Percentiles rank a stretch among this genome's conserved stretches.
These are phyloP conservation scores for Huso huso DNA, from an alignment of 2,797 vertebrate species.

Conservation along the genomic window DNA sequence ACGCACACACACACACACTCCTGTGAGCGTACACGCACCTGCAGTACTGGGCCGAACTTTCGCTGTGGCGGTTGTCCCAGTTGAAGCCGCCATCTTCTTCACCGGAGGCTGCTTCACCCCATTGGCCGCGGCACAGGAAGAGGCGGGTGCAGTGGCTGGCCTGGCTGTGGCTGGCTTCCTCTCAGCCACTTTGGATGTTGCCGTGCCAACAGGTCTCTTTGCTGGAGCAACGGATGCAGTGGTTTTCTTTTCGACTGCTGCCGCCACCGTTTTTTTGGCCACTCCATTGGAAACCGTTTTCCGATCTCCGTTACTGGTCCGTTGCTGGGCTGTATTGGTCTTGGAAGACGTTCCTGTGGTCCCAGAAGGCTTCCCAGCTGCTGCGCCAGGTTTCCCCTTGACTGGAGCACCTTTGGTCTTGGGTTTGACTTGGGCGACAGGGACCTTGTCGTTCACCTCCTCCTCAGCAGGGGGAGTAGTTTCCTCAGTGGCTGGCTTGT, in stretches of 20 bases:
- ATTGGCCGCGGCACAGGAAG: constrained; percentile 23
- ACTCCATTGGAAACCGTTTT: constrained; percentile 55
- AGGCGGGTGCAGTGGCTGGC: constrained; percentile 27
- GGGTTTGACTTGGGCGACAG: constrained; percentile 53
- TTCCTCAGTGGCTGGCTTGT: constrained; percentile 37
- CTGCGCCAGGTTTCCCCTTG: constrained; percentile 49
- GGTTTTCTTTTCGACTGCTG: constrained; percentile 47
- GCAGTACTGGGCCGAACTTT: constrained; percentile 44
- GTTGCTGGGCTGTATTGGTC: constrained; percentile 42
- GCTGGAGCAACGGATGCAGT: constrained; percentile 24
- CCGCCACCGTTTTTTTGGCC: constrained; percentile 31
- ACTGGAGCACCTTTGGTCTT: constrained; percentile 42
- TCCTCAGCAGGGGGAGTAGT: constrained; percentile 34
- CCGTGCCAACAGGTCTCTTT: constrained; percentile 39
- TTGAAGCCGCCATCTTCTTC: constrained; percentile 41
- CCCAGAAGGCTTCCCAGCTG: constrained; percentile 34
- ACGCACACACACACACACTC: not conserved
- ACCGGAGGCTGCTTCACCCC: constrained; percentile 40
- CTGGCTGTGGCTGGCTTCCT: constrained; percentile 43
- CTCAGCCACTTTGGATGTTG: constrained; percentile 45
- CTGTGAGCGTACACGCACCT: constrained; percentile 40
- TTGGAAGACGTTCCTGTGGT: constrained; percentile 30
- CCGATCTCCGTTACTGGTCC: constrained; percentile 49
- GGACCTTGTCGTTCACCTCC: constrained; percentile 39
- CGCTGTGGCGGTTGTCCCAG: constrained; percentile 28